These are phyloP conservation scores for Beroe ovata DNA, from an alignment of 37 sponge, comb jelly and placozoan species.

Conservation along the genomic window DNA sequence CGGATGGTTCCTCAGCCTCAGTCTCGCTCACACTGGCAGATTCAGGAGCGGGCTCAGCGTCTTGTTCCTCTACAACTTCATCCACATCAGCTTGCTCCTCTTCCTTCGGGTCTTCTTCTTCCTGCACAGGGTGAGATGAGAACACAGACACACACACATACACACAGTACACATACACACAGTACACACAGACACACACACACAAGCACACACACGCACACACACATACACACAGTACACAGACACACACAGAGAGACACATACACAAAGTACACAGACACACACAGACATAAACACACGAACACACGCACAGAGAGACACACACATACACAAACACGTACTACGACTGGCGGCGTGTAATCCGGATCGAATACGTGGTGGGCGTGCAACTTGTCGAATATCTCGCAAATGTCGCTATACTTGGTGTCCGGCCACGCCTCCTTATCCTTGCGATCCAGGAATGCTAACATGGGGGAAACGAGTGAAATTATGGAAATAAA, in stretches of 20 bases:
- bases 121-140: no score
- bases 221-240: no score
- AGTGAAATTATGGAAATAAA: no score
- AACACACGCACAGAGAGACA: neutral
- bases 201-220: no score
- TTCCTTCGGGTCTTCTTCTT: neutral
- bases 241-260: no score
- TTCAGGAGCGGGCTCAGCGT: neutral
- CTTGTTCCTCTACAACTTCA: neutral
- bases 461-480: neutral
- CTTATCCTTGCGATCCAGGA: constrained; percentile 55
- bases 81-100: constrained; percentile 8
- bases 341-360: constrained; percentile 3
- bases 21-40: neutral
- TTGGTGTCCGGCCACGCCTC: constrained; percentile 29
- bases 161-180: no score
- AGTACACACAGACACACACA: no score
- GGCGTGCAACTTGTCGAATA: constrained; percentile 29
- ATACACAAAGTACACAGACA: no score
- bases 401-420: constrained; percentile 4
- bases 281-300: no score
- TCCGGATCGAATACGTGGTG: constrained; percentile 64
- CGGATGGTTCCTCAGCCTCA: neutral
- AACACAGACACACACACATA: no score
- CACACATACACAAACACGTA: no score